phyloP scores from a whole-genome alignment of 2,888 invertebrate genomes.

The Troides oblongomaculatus region DNA sequence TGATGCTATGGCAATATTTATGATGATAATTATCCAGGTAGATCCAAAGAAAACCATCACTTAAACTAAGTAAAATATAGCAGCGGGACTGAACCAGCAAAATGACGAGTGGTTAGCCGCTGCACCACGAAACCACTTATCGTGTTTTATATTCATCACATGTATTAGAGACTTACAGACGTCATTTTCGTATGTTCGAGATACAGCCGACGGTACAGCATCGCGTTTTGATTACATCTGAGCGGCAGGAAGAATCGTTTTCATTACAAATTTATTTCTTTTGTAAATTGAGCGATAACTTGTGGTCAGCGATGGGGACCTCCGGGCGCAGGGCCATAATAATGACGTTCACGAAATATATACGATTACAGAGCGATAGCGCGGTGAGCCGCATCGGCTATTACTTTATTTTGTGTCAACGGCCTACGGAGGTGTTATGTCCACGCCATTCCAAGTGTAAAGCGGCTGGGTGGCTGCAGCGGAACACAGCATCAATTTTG shows the following conservation, averaged over 20 bases:
- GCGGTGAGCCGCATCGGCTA: constrained; percentile 36
- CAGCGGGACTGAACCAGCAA: too few species aligned
- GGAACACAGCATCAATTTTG: constrained; percentile 5
- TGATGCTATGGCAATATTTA: too few species aligned
- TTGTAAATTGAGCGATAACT: constrained; percentile 68
- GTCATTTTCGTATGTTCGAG: constrained; percentile 4
- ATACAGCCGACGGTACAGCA: constrained; percentile 3
- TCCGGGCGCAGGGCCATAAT: constrained; percentile 51
- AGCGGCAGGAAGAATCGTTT: constrained; percentile 39
- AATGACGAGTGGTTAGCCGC: too few species aligned
- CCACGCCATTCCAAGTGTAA: constrained; percentile 2
- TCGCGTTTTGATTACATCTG: constrained; percentile 36
- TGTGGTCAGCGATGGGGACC: constrained; percentile 51
- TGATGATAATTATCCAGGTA: too few species aligned
- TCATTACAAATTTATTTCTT: constrained; percentile 56
- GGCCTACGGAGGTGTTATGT: constrained; percentile 31
- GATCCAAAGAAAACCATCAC: too few species aligned
- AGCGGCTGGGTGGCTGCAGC: constrained; percentile 13
- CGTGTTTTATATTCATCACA: neutral
- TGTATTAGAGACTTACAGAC: neutral
- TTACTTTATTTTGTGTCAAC: constrained; percentile 52
- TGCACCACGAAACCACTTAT: neutral
- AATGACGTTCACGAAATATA: constrained; percentile 53
- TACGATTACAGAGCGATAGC: constrained; percentile 55
- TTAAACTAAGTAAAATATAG: too few species aligned